A percentile compares a stretch with the other conserved stretches of the same genome.
phyloP scores from a whole-genome alignment of 2,797 vertebrate genomes.

The Halcyon smyrnensis region DNA sequence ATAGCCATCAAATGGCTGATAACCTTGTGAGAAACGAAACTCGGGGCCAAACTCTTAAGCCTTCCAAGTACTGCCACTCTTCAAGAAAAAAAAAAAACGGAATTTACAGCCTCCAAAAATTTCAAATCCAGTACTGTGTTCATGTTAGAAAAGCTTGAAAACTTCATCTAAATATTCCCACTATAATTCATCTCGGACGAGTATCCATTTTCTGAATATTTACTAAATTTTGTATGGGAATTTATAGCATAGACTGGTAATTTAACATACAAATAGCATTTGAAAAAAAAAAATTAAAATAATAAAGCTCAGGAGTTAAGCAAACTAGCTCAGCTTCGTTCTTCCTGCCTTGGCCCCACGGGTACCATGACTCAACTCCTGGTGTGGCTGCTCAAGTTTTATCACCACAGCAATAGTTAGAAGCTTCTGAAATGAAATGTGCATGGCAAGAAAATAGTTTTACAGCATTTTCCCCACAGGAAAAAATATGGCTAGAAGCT shows the following conservation, averaged over 20 bases:
- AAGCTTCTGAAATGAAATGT: conserved; percentile 28
- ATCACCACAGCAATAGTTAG: background rate
- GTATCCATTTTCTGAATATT: background rate
- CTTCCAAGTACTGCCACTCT: background rate
- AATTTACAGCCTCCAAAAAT: background rate
- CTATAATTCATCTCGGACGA: background rate
- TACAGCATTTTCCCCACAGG: background rate
- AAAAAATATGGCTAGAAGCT: background rate
- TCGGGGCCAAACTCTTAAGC: conserved; percentile 35
- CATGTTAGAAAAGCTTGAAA: background rate
- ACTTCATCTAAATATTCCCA: background rate
- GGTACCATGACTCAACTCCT: conserved; percentile 16
- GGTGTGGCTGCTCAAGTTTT: conserved; percentile 15
- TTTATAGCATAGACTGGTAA: background rate
- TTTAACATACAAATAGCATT: background rate
- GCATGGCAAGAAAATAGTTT: conserved; percentile 22
- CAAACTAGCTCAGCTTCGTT: conserved; percentile 11
- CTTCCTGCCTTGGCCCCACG: background rate
- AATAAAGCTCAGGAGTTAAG: background rate
- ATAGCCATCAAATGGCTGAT: conserved; percentile 56
- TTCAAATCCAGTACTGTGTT: background rate
- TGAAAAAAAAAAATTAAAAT: background rate
- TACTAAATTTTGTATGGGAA: background rate
- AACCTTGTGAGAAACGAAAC: conserved; percentile 61
- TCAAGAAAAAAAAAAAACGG: background rate